Evolutionary conservation across 2,888 invertebrate genomes (phyloP), one percentile per base, ranked within the genome.

Genomic region (Cinara cedri): DNA sequence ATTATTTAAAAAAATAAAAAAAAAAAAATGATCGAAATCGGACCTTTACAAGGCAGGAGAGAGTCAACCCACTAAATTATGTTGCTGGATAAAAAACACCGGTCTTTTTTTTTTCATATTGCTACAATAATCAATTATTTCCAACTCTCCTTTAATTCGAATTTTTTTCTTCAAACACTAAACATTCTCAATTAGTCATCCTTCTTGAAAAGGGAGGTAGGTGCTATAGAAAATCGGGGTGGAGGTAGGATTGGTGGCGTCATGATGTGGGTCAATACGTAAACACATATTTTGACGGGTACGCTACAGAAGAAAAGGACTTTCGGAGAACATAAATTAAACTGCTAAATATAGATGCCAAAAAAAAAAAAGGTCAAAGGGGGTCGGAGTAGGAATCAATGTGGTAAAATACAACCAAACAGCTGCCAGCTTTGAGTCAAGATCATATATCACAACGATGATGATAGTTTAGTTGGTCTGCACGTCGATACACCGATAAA

Each of bases 311-410:
- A 75, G 54, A 65, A 75, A 75, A 21, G 44, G 51, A 65, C 19
- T 68, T 68, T 49, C 19, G 19, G n/a, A 26, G 66, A 76, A 76
- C 66, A 68, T 76, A 68, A 76, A 76, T 76, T 34, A 34, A 57
- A 76, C 57, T 44, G 66, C 26, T 55, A 66, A 66, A 76, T 63
- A 78, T 68, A 60, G 60, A 78, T 60, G 78, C 78, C 78, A 78
- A 78, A 60, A 78, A 57, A 76, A 34, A 34, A 34, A 34, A 34
- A 6, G 78, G 68, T 51, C 70, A 76, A 46, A 9, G 46, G 44
- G 10, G 19, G 42, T 9, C 21, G 46, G 68, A n/a, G n/a, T n/a
- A n/a, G n/a, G n/a, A n/a, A n/a, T n/a, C n/a, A n/a, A n/a, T n/a
- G n/a, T 70, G 66, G 78, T 70, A 26, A 60, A 49, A 68, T 78